Evolutionary conservation across 2,888 invertebrate genomes (phyloP).

Genomic region (Sceliomorpha sp.): DNA sequence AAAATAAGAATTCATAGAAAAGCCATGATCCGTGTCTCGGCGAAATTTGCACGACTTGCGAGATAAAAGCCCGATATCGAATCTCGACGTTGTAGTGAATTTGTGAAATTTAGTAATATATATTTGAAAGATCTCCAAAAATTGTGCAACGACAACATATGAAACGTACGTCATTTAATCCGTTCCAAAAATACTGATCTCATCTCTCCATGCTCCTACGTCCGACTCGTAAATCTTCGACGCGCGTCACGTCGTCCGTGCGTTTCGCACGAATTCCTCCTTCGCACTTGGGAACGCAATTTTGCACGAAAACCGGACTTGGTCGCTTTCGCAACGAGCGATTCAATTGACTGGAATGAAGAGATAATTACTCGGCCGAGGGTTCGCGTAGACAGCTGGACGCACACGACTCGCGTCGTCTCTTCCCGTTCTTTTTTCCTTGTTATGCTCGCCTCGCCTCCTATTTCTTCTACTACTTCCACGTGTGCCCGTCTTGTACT

Average conservation of each 20-base stretch:
- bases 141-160: no score
- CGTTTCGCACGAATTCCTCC: slow-evolving; percentile 19
- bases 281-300: slow-evolving; percentile 39
- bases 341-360: slow-evolving; percentile 74
- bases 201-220: no score
- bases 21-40: no score
- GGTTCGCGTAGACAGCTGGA: slow-evolving; percentile 71
- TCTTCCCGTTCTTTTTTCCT: slow-evolving; percentile 30
- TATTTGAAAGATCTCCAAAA: no score
- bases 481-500: slow-evolving; percentile 45
- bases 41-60: no score
- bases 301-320: slow-evolving; percentile 38
- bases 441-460: slow-evolving; percentile 12
- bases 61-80: no score
- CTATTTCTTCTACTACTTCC: slow-evolving; percentile 30
- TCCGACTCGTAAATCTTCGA: no score
- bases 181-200: no score
- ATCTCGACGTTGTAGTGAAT: no score
- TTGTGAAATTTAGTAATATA: no score
- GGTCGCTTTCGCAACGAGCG: slow-evolving; percentile 42
- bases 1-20: no score
- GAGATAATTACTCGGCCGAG: slow-evolving; percentile 68
- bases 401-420: slow-evolving; percentile 50
- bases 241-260: slow-evolving; percentile 7
- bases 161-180: no score